Base-by-base conservation (phyloP, 2,888 invertebrate genomes). In the Aleiodes leptofemur region DNA sequence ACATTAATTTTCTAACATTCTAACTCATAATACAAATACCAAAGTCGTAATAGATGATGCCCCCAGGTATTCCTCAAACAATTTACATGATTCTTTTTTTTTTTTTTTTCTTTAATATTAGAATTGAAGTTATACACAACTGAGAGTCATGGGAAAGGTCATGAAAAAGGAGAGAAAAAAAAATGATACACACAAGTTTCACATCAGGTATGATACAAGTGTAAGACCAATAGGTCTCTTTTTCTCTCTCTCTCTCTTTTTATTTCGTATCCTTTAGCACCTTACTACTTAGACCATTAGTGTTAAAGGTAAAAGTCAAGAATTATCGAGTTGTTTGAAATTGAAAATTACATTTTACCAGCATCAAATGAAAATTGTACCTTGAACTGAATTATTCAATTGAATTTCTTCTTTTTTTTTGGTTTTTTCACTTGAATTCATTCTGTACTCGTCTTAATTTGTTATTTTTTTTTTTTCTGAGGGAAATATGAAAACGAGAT, bases 61-160 rank as follows among this genome's bases (percentile, higher is more conserved):
- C 64, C 48, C 16, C 43, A 43, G 64, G 64, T 14, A 64, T 23
- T 64, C 64, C 4, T n/a, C 64, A 72, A 72, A 79, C 77, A 76
- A 80, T 78, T 77, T 77, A 73, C 76, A 73, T 57, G 70, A 77
- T 70, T 74, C 56, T 72, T 74, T 77, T 68, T 68, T 70, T 71
- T 23, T 23, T 23, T 77, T 68, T 68, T 70, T 71, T 23, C 2
- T 23, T 73, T 72, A 70, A 72, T 76, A 72, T 76, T 76, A 66
- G 70, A 74, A 69, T 57, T 56, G 74, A 72, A 48, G 16, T 64
- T 64, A 23, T 43, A 64, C 43, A 48, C 29, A 11, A 23, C 43
- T 43, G 76, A 79, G 81, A 83, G 83, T 79, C 85, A 86, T 86
- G 87, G 86, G 86, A 87, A 87, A 87, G 87, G 87, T 87, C 86